Evolutionary conservation across 2,888 invertebrate species (phyloP), one percentile per base, ranked within the genome.

Genomic region (Pelosia muscerda): DNA sequence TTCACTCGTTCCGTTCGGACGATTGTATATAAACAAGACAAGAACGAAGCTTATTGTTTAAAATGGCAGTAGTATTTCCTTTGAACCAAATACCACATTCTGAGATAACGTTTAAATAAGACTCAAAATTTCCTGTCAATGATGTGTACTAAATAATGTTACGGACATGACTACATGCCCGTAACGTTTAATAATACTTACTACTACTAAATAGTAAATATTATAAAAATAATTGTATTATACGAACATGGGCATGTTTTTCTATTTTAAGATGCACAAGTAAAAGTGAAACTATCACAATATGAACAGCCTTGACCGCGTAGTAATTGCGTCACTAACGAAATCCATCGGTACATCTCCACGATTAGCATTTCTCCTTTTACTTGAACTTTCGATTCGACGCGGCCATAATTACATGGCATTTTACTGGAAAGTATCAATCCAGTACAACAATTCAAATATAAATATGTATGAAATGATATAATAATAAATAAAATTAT

Each of bases 291-390:
- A 86, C 78, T 76, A 80, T 81, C 73, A 78, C 67, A 82, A 81
- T 81, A 81, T 79, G 74, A 63, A 71, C 81, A 85, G 86, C 86
- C 79, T 81, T 79, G 81, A 78, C 81, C 79, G 78, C 76, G 65
- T 86, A 87, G 76, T 75, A 75, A 88, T 88, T 89, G 81, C 87
- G 83, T 88, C 83, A 86, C 85, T 83, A 87, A 85, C 83, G 82
- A 87, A 87, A 85, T 86, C 78, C 71, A 71, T 79, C 78, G 82
- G 79, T 80, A 79, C 82, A 84, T 85, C 83, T 83, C 76, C 71
- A 72, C 78, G 80, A 89, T 89, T 88, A 83, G 81, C 85, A 88
- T 92, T 89, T 88, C 82, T 84, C 88, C 90, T 92, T 92, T 92
- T 91, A 91, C 90, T 88, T 84, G 83, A 88, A 90, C 90, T 92